Evolutionary conservation across 2,888 invertebrate genomes (phyloP).

Genomic region (Icerya purchasi): DNA sequence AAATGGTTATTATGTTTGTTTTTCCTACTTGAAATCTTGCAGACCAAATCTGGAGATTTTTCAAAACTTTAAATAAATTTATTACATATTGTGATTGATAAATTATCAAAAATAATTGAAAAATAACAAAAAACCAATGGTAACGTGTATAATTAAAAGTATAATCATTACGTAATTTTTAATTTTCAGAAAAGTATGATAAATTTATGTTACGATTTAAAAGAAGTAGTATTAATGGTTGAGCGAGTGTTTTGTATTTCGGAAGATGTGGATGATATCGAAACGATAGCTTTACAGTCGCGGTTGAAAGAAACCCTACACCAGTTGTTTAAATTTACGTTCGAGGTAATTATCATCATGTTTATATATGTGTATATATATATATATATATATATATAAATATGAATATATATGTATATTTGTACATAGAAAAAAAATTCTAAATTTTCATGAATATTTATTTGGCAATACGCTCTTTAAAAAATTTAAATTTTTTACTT

Average conservation of each 20-base stretch:
- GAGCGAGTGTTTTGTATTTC: constrained; percentile 32
- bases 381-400: constrained; percentile 1
- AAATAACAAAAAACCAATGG: constrained; percentile 11
- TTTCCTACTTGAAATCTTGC: too few species aligned
- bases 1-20: too few species aligned
- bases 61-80: too few species aligned
- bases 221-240: constrained; percentile 33
- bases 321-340: constrained; percentile 74
- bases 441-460: constrained; percentile 29
- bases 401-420: too few species aligned
- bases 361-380: constrained; percentile 1
- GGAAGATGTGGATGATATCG: constrained; percentile 30
- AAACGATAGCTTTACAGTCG: constrained; percentile 36
- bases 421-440: too few species aligned
- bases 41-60: too few species aligned
- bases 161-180: background rate
- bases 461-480: background rate
- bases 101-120: too few species aligned
- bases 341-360: constrained; percentile 37
- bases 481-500: background rate
- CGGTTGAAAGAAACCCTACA: constrained; percentile 54
- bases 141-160: constrained; percentile 24
- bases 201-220: constrained; percentile 34
- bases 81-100: too few species aligned
- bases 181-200: constrained; percentile 32